These are phyloP conservation scores for Euspilapteryx auroguttella DNA, from an alignment of 2,888 invertebrate species.

Conservation along the genomic window DNA sequence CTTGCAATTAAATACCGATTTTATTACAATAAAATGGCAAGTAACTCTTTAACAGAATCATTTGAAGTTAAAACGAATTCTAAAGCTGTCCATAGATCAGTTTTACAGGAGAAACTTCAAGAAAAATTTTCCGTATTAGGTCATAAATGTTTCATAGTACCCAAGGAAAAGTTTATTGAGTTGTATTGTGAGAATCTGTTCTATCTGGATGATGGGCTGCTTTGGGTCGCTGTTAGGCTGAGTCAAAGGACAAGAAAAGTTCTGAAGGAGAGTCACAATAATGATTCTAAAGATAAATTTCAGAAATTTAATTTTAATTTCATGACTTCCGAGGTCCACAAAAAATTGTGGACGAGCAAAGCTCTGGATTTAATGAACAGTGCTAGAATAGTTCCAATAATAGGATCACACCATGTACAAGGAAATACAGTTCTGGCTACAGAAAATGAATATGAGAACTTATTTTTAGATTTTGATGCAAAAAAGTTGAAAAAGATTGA, in stretches of 20 bases:
- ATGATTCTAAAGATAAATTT: conserved; percentile 15
- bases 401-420: conserved; percentile 24
- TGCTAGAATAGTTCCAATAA: conserved; percentile 34
- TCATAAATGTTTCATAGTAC: conserved; percentile 38
- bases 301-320: conserved; percentile 18
- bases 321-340: conserved; percentile 20
- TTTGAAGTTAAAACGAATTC: conserved; percentile 27
- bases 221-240: conserved; percentile 41
- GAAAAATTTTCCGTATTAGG: conserved; percentile 22
- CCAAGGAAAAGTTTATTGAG: conserved; percentile 36
- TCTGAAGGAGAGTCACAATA: conserved; percentile 14
- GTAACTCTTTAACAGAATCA: conserved; percentile 19
- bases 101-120: conserved; percentile 23
- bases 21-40: conserved; percentile 16
- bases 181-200: conserved; percentile 45
- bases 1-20: conserved; percentile 43
- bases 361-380: conserved; percentile 17
- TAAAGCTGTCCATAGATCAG: conserved; percentile 15
- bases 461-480: conserved; percentile 24
- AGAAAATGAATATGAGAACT: conserved; percentile 37
- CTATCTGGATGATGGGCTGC: conserved; percentile 39
- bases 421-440: conserved; percentile 23
- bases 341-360: conserved; percentile 27
- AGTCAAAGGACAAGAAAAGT: conserved; percentile 21
- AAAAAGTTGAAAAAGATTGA: conserved; percentile 16